Base-by-base conservation (phyloP, 2,113 vertebrate genomes). In the Elachura formosa region DNA sequence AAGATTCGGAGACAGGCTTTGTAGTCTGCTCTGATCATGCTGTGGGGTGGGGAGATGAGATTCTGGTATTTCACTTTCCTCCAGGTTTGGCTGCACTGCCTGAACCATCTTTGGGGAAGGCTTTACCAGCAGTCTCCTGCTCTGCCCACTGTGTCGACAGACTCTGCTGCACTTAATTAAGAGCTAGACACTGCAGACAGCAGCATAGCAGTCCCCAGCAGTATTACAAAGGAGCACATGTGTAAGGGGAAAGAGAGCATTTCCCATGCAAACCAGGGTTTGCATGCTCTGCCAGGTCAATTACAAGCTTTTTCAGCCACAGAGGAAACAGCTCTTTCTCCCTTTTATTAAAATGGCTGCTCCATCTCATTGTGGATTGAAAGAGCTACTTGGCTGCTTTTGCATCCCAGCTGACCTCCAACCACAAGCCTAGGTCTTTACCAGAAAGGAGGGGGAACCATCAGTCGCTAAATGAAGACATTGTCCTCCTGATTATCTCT, bases 251-350 rank as follows among this genome's bases (percentile, higher is more conserved):
- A 95, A 93, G 49, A 90, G 55, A 89, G 55, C 19, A 46, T 87
- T 94, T 85, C 84, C 89, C 84, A 93, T 95, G 74, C 61, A 95
- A 95, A 89, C 80, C 49, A 73, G 58, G 58, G 66, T 55, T 89
- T 94, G 58, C 78, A 87, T 63, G 69, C 74, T 87, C 89, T 91
- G 87, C 71, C 93, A 96, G 84, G 62, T 85, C 84, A 90, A 94
- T 96, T 91, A 89, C 56, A 84, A 97, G 84, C 69, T 91, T 89
- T 93, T 79, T 49, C 86, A 87, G 62, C 84, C 58, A 25, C 77
- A 77, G 85, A 93, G 59, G 90, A 94, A 93, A 80, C 59, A 69
- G 45, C 61, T 87, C 29, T 91, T 92, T 95, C 74, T 79, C 62
- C 49, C 67, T 94, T 87, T 83, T 94, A 89, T 87, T 94, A 76